Conservation (phyloP, 2,888 invertebrate species). For the Sesia bembeciformis region DNA sequence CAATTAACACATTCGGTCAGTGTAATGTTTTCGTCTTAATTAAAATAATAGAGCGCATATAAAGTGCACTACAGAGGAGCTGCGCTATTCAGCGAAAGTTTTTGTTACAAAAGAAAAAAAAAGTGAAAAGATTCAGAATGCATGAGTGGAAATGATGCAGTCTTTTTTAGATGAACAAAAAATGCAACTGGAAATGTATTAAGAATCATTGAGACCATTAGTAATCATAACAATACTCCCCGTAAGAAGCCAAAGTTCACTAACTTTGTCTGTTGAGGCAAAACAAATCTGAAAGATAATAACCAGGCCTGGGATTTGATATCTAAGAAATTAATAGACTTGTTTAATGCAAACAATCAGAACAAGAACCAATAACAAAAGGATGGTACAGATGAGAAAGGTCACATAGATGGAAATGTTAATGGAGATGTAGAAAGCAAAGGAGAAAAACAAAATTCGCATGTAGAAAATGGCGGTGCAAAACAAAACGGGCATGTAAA, state of each 20-base stretch:
- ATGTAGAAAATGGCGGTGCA: too few species aligned
- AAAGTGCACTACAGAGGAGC: conserved; percentile 89
- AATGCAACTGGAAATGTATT: conserved; percentile 73
- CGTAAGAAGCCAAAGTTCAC: conserved; percentile 89
- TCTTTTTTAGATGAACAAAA: conserved; percentile 75
- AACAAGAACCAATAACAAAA: conserved; percentile 34
- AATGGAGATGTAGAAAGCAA: too few species aligned
- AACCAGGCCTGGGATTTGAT: conserved; percentile 81
- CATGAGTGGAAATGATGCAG: conserved; percentile 85
- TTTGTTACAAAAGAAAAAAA: conserved; percentile 85
- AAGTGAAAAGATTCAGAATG: conserved; percentile 89
- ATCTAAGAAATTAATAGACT: conserved; percentile 68
- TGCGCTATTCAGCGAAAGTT: conserved; percentile 91
- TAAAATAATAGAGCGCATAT: conserved; percentile 83
- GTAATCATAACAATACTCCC: conserved; percentile 86
- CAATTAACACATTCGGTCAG: too few species aligned
- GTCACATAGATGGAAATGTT: conserved; percentile 2
- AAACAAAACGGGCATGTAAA: too few species aligned
- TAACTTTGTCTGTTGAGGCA: conserved; percentile 79
- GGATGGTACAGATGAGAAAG: conserved; percentile 19
- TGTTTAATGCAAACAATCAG: conserved; percentile 43
- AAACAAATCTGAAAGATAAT: conserved; percentile 70
- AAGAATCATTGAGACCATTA: conserved; percentile 78
- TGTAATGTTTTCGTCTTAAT: too few species aligned
- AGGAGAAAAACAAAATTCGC: too few species aligned